phyloP scores from a whole-genome alignment of 2,888 invertebrate genomes.

The Diaphora mendica region DNA sequence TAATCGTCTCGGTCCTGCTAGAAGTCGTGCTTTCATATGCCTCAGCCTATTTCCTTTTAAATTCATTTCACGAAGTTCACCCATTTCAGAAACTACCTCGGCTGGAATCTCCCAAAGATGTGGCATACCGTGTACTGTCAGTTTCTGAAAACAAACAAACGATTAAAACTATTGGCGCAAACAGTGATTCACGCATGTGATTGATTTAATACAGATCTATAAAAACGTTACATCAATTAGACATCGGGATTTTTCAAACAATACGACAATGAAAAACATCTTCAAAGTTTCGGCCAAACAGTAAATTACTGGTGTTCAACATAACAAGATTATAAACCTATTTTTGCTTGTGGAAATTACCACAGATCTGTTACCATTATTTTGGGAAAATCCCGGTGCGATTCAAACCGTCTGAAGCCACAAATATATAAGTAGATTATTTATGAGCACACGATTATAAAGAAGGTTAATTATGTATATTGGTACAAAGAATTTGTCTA shows the following conservation, averaged over 20 bases:
- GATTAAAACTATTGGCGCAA: background rate
- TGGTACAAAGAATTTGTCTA: background rate
- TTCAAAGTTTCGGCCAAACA: background rate
- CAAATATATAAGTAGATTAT: background rate
- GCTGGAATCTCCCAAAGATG: slow-evolving; percentile 77
- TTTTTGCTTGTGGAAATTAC: background rate
- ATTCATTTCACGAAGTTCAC: slow-evolving; percentile 81
- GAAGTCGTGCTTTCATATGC: slow-evolving; percentile 72
- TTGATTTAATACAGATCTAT: background rate
- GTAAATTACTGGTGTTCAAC: background rate
- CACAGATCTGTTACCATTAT: background rate
- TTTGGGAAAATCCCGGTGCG: background rate
- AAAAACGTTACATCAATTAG: background rate
- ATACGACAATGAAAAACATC: background rate
- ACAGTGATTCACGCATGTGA: background rate
- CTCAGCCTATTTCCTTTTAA: slow-evolving; percentile 83
- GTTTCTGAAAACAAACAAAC: slow-evolving; percentile 58
- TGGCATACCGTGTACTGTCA: slow-evolving; percentile 68
- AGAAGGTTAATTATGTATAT: no score
- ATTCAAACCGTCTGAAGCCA: background rate
- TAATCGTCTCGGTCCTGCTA: slow-evolving; percentile 73
- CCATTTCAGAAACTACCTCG: slow-evolving; percentile 74
- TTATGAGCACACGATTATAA: background rate
- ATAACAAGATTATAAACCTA: background rate
- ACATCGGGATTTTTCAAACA: background rate